Conservation (phyloP, 2,113 vertebrate species). For the Stegostoma tigrinum region DNA sequence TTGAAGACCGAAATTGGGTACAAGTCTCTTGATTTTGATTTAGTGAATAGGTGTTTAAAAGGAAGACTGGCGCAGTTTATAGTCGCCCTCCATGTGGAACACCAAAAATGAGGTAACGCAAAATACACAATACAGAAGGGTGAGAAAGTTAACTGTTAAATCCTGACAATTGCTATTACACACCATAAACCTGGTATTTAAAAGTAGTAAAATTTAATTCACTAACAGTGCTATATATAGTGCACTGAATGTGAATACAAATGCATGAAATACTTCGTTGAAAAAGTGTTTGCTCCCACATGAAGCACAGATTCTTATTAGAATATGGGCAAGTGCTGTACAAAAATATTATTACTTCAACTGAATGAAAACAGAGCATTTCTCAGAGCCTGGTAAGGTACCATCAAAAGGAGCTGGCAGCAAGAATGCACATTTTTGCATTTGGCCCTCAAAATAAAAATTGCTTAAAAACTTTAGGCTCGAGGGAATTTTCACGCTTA, state of each 20-base stretch:
- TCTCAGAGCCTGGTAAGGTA: background rate
- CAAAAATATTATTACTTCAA: background rate
- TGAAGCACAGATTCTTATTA: background rate
- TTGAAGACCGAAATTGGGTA: background rate
- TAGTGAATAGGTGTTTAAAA: background rate
- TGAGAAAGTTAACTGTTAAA: background rate
- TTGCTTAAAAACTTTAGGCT: background rate
- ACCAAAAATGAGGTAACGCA: background rate
- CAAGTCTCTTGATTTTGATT: background rate
- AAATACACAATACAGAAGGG: background rate
- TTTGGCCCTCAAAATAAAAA: background rate
- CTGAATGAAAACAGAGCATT: background rate
- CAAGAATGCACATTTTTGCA: background rate
- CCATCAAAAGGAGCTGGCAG: background rate
- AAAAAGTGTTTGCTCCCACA: background rate
- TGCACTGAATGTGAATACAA: background rate
- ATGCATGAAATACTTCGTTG: background rate
- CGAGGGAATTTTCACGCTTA: background rate
- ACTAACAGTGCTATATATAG: background rate
- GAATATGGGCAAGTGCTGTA: background rate
- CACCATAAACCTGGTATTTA: background rate
- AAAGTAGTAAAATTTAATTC: background rate
- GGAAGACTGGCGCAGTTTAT: too few species aligned
- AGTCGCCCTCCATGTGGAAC: too few species aligned
- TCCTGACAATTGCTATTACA: background rate